Evolutionary conservation across 2,797 vertebrate genomes (phyloP).

Genomic region (Ambastaia sidthimunki): DNA sequence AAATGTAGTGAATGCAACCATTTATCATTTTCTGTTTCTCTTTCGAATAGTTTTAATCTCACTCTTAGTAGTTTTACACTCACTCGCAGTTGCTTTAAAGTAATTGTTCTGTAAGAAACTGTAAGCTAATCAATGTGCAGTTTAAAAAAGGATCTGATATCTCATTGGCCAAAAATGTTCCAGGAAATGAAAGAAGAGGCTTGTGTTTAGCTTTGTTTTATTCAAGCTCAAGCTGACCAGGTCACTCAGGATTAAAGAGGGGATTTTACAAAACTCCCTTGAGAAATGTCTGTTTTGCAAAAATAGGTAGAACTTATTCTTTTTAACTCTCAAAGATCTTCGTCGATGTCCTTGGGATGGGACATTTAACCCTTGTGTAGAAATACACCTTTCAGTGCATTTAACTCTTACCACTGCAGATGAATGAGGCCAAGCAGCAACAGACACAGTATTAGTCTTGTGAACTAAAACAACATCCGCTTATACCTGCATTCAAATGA

Average conservation of each 20-base stretch:
- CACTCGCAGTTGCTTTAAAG: no score
- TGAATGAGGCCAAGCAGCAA: slow-evolving; percentile 11
- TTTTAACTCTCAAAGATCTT: no score
- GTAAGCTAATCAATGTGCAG: slow-evolving; percentile 48
- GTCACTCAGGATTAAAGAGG: slow-evolving; percentile 1
- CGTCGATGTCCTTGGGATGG: no score
- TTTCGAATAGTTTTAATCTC: no score
- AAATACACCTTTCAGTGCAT: no score
- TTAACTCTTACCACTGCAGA: no score
- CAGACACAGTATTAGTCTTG: background rate
- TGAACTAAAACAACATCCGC: background rate
- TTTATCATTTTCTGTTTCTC: background rate
- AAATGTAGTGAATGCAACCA: background rate
- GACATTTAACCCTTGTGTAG: no score
- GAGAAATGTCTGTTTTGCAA: no score
- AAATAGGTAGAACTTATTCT: no score
- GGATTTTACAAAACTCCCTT: slow-evolving; percentile 11
- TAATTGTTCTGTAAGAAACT: slow-evolving; percentile 14
- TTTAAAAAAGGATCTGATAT: slow-evolving; percentile 34
- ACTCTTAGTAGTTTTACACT: no score
- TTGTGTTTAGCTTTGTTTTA: slow-evolving; percentile 1
- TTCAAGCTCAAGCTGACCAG: slow-evolving; percentile 3
- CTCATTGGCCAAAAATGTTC: background rate
- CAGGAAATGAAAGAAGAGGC: background rate
- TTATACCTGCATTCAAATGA: slow-evolving; percentile 17